A percentile compares a stretch with the other conserved stretches of the same genome.
Conservation (phyloP, 2,113 vertebrate genomes). For the Xenopus tropicalis region DNA sequence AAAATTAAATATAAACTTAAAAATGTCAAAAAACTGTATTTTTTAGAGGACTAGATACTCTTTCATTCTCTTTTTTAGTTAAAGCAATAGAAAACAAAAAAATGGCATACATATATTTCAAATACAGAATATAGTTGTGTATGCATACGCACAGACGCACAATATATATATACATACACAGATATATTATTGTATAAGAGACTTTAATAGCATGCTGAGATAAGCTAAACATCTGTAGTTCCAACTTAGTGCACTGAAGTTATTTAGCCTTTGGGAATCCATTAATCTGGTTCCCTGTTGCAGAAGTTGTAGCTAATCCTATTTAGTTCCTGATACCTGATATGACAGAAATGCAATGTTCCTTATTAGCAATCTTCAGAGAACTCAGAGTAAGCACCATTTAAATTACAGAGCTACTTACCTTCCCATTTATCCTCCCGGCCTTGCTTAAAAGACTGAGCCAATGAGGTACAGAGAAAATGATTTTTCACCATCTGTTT, state of each 20-base stretch:
- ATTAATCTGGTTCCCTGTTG: not conserved
- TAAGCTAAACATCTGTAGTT: not conserved
- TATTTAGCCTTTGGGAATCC: not conserved
- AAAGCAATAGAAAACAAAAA: too few relatives aligned
- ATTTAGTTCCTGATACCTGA: conserved; percentile 6
- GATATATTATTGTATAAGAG: too few relatives aligned
- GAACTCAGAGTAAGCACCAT: not conserved
- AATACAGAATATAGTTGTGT: too few relatives aligned
- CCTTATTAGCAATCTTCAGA: not conserved
- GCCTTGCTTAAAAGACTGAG: conserved; percentile 8
- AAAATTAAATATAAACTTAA: too few relatives aligned
- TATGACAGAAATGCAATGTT: not conserved
- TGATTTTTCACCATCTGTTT: conserved; percentile 49
- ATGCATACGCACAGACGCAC: too few relatives aligned
- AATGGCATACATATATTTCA: too few relatives aligned
- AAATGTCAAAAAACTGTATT: too few relatives aligned
- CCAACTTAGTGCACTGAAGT: not conserved
- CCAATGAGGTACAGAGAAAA: conserved; percentile 29
- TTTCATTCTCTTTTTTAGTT: too few relatives aligned
- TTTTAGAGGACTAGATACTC: too few relatives aligned
- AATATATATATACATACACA: too few relatives aligned
- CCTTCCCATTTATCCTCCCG: not conserved
- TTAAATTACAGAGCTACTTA: not conserved
- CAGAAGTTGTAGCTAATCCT: conserved; percentile 3
- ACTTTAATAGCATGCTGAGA: not conserved